Percentiles rank a stretch among this genome's conserved stretches.
Conservation (phyloP, 2,888 invertebrate genomes). For the Sminthurinus aureus region DNA sequence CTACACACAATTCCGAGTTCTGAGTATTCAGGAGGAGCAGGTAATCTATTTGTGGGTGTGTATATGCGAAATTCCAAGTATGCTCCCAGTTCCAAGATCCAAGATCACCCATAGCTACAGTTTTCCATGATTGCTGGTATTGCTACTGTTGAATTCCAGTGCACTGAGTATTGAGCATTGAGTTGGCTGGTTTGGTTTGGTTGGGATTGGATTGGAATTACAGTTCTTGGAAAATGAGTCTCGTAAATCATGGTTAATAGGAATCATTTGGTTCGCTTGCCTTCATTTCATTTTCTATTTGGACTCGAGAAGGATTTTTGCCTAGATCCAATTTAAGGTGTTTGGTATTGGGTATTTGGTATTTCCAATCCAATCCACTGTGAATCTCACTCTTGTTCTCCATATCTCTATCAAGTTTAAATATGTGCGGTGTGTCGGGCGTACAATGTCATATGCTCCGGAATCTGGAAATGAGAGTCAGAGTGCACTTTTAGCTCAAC, state of each 20-base stretch:
- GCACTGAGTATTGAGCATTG: neutral
- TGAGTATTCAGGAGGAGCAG: too few relatives aligned
- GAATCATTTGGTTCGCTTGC: conserved; percentile 50
- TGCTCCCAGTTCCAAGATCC: too few relatives aligned
- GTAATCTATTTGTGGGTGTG: neutral
- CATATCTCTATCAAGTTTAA: neutral
- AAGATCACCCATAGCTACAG: too few relatives aligned
- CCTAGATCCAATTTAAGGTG: conserved; percentile 10
- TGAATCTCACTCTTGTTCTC: neutral
- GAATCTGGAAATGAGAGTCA: neutral
- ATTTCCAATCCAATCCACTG: neutral
- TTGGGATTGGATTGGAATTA: neutral
- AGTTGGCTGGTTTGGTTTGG: neutral
- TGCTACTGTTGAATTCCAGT: neutral
- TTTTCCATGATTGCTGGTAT: too few relatives aligned
- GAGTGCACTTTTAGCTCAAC: too few relatives aligned
- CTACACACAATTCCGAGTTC: too few relatives aligned
- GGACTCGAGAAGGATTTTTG: conserved; percentile 6
- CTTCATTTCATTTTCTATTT: conserved; percentile 47
- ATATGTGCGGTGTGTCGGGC: neutral
- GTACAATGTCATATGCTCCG: too few relatives aligned
- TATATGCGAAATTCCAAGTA: neutral
- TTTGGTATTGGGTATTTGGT: neutral
- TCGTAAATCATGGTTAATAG: conserved; percentile 58
- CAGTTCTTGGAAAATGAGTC: conserved; percentile 47